Evolutionary conservation across 2,797 vertebrate genomes (phyloP).

Genomic region (Microhierax caerulescens): DNA sequence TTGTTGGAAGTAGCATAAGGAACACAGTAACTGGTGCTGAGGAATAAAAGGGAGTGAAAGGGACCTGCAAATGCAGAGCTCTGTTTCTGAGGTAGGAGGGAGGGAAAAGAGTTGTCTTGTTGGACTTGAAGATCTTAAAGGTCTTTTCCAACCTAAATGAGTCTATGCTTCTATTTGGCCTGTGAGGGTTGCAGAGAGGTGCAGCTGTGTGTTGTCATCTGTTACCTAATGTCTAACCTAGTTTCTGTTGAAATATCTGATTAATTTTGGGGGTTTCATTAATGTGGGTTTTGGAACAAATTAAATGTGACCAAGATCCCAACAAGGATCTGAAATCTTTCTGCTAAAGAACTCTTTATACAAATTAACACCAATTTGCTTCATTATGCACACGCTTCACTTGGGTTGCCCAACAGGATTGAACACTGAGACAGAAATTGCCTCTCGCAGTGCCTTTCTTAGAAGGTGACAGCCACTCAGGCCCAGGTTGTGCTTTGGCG

Average conservation of each 20-base stretch:
- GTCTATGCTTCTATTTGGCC: not conserved
- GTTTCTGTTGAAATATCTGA: constrained; percentile 8
- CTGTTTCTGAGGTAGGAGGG: not conserved
- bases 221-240: not conserved
- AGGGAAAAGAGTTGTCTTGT: not conserved
- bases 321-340: not conserved
- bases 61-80: not conserved
- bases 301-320: not conserved
- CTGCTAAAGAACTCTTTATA: not conserved
- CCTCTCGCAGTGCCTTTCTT: not conserved
- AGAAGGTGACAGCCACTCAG: not conserved
- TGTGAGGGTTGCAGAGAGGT: not conserved
- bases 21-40: not conserved
- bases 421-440: not conserved
- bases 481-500: not conserved
- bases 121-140: not conserved
- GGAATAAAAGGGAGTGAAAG: not conserved
- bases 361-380: not conserved
- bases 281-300: constrained; percentile 32
- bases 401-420: not conserved
- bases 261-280: not conserved
- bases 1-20: not conserved
- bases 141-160: not conserved
- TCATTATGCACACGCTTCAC: fast-evolving
- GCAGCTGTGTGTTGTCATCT: not conserved